phyloP scores from a whole-genome alignment of 2,113 vertebrate species.

The Planiliza haematocheilus region DNA sequence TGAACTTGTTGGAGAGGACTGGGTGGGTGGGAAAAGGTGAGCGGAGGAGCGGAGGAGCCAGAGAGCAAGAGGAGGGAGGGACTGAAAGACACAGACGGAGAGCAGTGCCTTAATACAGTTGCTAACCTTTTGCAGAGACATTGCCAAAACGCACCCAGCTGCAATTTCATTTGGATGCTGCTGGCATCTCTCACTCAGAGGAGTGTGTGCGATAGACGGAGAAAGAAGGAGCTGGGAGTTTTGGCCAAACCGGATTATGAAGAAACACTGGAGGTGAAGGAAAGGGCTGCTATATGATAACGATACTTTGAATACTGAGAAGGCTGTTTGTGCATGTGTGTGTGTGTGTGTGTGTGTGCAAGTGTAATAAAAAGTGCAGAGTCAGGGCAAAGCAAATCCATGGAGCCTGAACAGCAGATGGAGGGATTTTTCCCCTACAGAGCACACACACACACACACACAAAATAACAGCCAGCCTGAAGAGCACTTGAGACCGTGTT shows the following conservation, averaged over 20 bases:
- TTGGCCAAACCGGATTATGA: slow-evolving; percentile 44
- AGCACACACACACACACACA: neutral
- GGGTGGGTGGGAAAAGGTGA: neutral
- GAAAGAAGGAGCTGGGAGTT: neutral
- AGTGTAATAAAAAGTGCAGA: slow-evolving; percentile 54
- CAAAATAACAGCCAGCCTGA: slow-evolving; percentile 24
- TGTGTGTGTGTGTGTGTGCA: neutral
- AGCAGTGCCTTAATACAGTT: slow-evolving; percentile 9
- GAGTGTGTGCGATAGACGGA: neutral
- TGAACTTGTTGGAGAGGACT: neutral
- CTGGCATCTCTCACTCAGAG: slow-evolving; percentile 7
- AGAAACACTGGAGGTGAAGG: slow-evolving; percentile 54
- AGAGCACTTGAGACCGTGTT: slow-evolving; percentile 34
- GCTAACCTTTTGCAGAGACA: slow-evolving; percentile 22
- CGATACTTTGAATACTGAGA: slow-evolving; percentile 53
- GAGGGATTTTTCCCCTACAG: slow-evolving; percentile 52
- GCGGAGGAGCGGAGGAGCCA: neutral
- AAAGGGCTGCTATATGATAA: slow-evolving; percentile 53
- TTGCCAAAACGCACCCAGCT: slow-evolving; percentile 23
- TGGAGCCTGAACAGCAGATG: slow-evolving; percentile 54
- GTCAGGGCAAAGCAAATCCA: slow-evolving; percentile 45
- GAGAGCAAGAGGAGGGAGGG: neutral
- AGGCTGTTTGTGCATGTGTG: slow-evolving; percentile 5
- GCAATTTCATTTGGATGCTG: slow-evolving; percentile 28
- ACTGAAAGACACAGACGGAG: neutral